A percentile compares a stretch with the other conserved stretches of the same genome.
phyloP scores from a whole-genome alignment of 1,140 invertebrate species.

The Eubasilissa regina region DNA sequence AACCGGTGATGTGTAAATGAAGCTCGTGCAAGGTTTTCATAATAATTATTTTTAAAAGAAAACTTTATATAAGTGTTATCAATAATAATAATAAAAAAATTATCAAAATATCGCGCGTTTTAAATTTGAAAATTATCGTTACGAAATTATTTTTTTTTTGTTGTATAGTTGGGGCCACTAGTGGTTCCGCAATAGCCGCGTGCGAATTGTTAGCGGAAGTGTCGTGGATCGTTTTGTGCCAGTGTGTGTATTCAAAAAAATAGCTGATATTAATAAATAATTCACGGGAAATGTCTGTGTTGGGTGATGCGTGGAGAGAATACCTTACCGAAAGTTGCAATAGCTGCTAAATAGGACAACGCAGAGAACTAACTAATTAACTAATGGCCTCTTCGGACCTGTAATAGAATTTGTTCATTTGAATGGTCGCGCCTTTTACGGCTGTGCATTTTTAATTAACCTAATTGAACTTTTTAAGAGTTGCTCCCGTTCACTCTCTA shows the following conservation, averaged over 20 bases:
- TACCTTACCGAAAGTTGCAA: conserved; percentile 8
- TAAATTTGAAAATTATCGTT: no score
- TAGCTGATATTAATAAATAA: neutral
- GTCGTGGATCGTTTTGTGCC: neutral
- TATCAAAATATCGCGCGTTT: no score
- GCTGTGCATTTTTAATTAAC: neutral
- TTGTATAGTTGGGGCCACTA: conserved; percentile 2
- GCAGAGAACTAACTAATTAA: conserved; percentile 11
- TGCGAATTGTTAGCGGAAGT: conserved; percentile 33
- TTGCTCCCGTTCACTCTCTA: neutral
- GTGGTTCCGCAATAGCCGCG: conserved; percentile 23
- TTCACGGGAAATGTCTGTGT: conserved; percentile 17
- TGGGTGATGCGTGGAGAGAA: conserved; percentile 24
- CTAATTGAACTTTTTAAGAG: neutral
- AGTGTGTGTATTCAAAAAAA: conserved; percentile 20
- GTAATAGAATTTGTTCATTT: neutral
- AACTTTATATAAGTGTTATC: no score
- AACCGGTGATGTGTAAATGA: conserved; percentile 25
- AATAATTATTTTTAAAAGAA: no score
- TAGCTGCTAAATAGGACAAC: conserved; percentile 29
- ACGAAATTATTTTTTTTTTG: neutral
- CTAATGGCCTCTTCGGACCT: conserved; percentile 12
- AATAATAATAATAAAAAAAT: no score
- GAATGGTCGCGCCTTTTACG: neutral
- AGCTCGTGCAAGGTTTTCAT: conserved; percentile 15